phyloP scores from a whole-genome alignment of 53 echinoderm and acorn worm genomes.

The Echinarachnius parma region DNA sequence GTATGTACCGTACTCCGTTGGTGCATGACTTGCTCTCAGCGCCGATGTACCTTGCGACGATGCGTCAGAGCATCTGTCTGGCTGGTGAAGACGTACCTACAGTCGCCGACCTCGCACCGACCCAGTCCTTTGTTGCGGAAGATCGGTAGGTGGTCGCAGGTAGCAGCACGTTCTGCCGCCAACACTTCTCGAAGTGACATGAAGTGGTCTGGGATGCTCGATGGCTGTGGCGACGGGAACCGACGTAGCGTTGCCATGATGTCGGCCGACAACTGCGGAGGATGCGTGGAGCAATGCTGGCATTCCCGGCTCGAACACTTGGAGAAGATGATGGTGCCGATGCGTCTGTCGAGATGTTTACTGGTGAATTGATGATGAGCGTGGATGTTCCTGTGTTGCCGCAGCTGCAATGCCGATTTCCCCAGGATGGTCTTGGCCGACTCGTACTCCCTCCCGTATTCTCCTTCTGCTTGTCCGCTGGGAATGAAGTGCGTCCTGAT shows the following conservation, averaged over 20 bases:
- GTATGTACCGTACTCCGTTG: no score
- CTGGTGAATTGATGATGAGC: neutral
- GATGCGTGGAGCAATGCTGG: neutral
- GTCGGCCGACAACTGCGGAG: neutral
- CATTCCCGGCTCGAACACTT: neutral
- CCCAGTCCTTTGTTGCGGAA: neutral
- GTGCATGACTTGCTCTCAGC: neutral
- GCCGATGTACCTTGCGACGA: neutral
- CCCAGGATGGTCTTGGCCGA: neutral
- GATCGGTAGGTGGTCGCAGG: neutral
- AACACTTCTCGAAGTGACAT: neutral
- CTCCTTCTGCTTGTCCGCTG: neutral
- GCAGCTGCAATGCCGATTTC: neutral
- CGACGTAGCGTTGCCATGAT: no score
- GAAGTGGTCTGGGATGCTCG: neutral
- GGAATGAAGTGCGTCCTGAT: slow-evolving; percentile 1
- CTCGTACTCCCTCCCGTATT: neutral
- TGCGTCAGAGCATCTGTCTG: neutral
- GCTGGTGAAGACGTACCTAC: neutral
- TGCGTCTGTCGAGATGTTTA: neutral
- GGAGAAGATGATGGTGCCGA: neutral
- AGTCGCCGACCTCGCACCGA: neutral
- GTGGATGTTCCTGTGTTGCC: neutral
- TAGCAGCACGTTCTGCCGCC: neutral
- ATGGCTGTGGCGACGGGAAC: no score